Base-by-base conservation (phyloP, 1,140 invertebrate species). In the Drosophila pruinosa region DNA sequence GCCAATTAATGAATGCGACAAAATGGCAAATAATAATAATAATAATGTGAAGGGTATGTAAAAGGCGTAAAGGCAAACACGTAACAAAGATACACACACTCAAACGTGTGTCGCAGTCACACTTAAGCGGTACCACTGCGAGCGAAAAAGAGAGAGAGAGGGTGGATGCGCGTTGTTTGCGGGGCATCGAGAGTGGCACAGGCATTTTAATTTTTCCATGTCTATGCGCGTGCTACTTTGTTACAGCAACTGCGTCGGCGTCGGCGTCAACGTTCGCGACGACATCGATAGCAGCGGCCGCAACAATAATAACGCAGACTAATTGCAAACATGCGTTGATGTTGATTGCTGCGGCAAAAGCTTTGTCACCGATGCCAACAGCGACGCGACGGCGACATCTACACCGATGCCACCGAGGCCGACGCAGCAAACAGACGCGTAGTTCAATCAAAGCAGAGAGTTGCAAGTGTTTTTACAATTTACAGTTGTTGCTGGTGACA, bases 1-100 rank as follows among this genome's bases (percentile, higher is more conserved):
- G 72, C 68, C 77, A 86, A 86, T 88, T 81, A 81, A 86, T 86
- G 65, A 86, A 86, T 69, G 78, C 82, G 78, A 88, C 81, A 85
- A 83, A 83, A 80, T 85, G 72, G 76, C 80, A 83, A 83, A 85
- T 83, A 83, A 78, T 69, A 62, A 39, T 61, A 50, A 59, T 58
- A 45, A 64, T 70, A 56, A 31, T 57, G 52, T 71, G 68, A 71
- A 71, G 68, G 68, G 68, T 71, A 71, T 71, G 68, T 71, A 71
- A 71, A 71, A 68, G 69, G 69, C 69, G 69, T 72, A 53, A 68
- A 72, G 28, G 28, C 62, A 68, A 53, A 59, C 69, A 72, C 62
- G 43, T 65, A 58, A 57, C 68, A 65, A 50, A 57, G 21, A 14
- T 12, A 68, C 36, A 12, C 34, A 21, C 10, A 26, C 39, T 19